Evolutionary conservation across 2,113 vertebrate genomes (phyloP), one percentile per base, ranked within the genome.

Genomic region (Arizona elegans): DNA sequence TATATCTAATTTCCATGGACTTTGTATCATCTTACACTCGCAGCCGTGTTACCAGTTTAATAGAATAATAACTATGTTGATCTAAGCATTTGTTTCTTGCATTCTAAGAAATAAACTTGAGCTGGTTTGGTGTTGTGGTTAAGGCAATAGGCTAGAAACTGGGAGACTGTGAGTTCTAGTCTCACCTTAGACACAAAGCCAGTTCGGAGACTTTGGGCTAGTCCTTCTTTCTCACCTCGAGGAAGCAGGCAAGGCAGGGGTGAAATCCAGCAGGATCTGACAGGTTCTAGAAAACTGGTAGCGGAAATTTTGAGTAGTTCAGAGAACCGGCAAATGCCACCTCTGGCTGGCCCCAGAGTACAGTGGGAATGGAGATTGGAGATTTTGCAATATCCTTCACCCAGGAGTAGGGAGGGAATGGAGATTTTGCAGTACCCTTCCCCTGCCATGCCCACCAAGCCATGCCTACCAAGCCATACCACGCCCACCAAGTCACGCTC

Each of bases 11-110:
- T 95, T 95, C 91, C 65, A 52, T 7, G 33, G 92, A 75, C 91
- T 92, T 93, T 52, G 1, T 93, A 55, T 91, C 90, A 19, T 93
- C 92, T 92, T 88, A 15, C 87, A 7, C 43, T 93, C 23, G 54
- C 26, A 91, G 53, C 70, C 1, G 29, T 92, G 23, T 90, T 95
- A 86, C 58, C 23, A 9, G 5, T 87, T 87, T 23, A 95, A 91
- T 75, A 86, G 54, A 19, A 26, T 5, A 91, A 93, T 50, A 87
- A 94, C 93, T 91, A 50, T 92, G 94, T 95, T 91, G 86, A 94
- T 86, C 88, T 92, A 88, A 33, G 92, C 58, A 53, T 19, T 91
- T 90, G 59, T 93, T 95, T 91, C 62, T 92, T 56, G 53, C 70
- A 17, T 58, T 91, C 50, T 50, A 91, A 87, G 59, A 55, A 95